phyloP scores from a whole-genome alignment of 2,113 vertebrate species.

The Nyctibius bracteatus region DNA sequence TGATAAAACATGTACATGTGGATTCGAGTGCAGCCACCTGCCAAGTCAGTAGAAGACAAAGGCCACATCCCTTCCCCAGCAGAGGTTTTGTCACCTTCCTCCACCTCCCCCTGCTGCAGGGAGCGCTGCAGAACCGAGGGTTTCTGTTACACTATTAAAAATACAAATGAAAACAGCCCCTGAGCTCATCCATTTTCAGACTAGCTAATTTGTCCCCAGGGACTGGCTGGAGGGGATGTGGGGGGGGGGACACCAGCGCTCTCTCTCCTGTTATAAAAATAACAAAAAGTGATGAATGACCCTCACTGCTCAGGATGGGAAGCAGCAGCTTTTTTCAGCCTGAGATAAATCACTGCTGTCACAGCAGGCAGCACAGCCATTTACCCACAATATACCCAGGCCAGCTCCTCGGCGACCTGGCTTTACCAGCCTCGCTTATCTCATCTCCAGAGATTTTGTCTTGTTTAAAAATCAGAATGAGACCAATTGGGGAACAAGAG shows the following conservation, averaged over 20 bases:
- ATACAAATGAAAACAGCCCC: neutral
- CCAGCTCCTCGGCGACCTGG: neutral
- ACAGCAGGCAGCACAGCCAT: constrained; percentile 32
- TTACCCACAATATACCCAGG: constrained; percentile 46
- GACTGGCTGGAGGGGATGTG: neutral
- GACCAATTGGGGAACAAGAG: neutral
- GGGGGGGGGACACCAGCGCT: neutral
- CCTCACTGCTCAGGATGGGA: constrained; percentile 44
- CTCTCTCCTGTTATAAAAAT: constrained; percentile 62
- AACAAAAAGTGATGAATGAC: constrained; percentile 73
- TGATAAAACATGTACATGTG: rapidly evolving
- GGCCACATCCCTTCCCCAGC: neutral
- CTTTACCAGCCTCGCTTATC: neutral
- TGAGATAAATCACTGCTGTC: constrained; percentile 72
- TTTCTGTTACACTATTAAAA: neutral
- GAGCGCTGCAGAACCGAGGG: neutral
- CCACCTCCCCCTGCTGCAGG: neutral
- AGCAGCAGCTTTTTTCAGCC: constrained; percentile 50
- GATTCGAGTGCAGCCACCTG: rapidly evolving
- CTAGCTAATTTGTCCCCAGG: neutral
- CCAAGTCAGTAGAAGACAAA: neutral
- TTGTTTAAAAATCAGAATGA: neutral
- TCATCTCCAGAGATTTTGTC: neutral
- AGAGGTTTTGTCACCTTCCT: neutral
- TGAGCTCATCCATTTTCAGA: neutral